A percentile compares a stretch with the other conserved stretches of the same genome.
Evolutionary conservation across 2,888 invertebrate species (phyloP).

Genomic region (Oegoconia quadripuncta): DNA sequence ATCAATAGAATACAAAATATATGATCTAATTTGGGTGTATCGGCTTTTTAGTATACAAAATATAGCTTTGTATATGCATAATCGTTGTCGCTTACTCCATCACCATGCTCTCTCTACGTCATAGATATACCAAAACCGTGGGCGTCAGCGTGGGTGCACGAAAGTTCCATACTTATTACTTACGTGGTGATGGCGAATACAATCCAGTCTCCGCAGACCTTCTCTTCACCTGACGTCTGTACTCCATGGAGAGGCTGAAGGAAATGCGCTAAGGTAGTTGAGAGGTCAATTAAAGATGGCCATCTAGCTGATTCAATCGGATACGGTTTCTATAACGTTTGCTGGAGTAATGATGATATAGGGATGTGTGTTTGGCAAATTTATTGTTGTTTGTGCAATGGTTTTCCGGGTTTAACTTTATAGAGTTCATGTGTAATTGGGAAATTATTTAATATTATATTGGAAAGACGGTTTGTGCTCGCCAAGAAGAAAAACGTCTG

Average conservation of each 20-base stretch:
- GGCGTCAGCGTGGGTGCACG: slow-evolving; percentile 69
- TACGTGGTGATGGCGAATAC: slow-evolving; percentile 50
- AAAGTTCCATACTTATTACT: slow-evolving; percentile 68
- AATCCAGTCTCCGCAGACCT: slow-evolving; percentile 41
- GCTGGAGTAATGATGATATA: slow-evolving; percentile 62
- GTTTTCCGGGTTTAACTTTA: slow-evolving; percentile 10
- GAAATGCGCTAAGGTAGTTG: background rate
- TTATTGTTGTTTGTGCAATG: slow-evolving; percentile 31
- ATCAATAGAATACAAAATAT: too few relatives aligned
- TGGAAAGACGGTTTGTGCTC: too few relatives aligned
- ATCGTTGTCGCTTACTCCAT: background rate
- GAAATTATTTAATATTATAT: too few relatives aligned
- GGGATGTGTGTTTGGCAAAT: slow-evolving; percentile 35
- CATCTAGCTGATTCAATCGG: slow-evolving; percentile 51
- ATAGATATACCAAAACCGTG: slow-evolving; percentile 48
- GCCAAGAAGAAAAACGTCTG: too few relatives aligned
- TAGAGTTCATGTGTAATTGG: too few relatives aligned
- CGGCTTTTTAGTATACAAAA: too few relatives aligned
- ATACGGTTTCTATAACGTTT: slow-evolving; percentile 54
- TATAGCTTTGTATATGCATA: too few relatives aligned
- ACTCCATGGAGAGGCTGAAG: slow-evolving; percentile 1
- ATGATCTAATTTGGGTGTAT: too few relatives aligned
- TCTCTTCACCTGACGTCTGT: slow-evolving; percentile 16
- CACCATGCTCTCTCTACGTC: slow-evolving; percentile 40
- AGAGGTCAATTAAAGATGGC: slow-evolving; percentile 39